Evolutionary conservation across 2,888 invertebrate species (phyloP), one percentile per base, ranked within the genome.

Genomic region (Sarcophaga subvicina): DNA sequence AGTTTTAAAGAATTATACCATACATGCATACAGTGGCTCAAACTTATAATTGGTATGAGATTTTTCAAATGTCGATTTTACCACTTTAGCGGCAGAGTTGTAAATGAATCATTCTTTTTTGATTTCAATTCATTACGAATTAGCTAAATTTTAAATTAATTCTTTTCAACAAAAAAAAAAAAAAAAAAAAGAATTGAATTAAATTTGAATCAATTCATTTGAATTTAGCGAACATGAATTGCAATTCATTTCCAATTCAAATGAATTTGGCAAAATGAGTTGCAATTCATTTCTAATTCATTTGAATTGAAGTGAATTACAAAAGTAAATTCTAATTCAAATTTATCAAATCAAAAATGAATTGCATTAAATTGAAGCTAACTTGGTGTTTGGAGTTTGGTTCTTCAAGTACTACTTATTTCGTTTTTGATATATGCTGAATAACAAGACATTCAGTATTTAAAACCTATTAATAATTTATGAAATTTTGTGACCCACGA

Each of bases 171-270:
- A 22, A 22, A 22, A 22, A 22, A 22, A 22, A 20, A 20, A 20
- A 22, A 22, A 22, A 22, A 22, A 22, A 22, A 22, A 1, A 1
- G 22, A 22, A 22, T 22, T 22, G 22, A 22, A 22, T 22, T 22
- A 22, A 22, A 22, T 22, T 22, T 22, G 22, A 22, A 22, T 22
- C 22, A 22, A 22, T 22, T 22, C 22, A 22, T 22, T 22, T 22
- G 22, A 22, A 22, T 22, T 22, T 22, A 22, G 22, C 22, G 22
- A n/a, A n/a, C n/a, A 66, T 27, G 66, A 66, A 66, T 66, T 66
- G 66, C 66, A 66, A 66, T 66, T 66, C 64, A 66, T 66, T 66
- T 63, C n/a, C n/a, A n/a, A n/a, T n/a, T n/a, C n/a, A 47, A 47
- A 47, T 2, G 47, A 47, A 47, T 47, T 47, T 47, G 47, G 47